Base-by-base conservation (phyloP, 2,113 vertebrate species). In the Cephalopterus ornatus region DNA sequence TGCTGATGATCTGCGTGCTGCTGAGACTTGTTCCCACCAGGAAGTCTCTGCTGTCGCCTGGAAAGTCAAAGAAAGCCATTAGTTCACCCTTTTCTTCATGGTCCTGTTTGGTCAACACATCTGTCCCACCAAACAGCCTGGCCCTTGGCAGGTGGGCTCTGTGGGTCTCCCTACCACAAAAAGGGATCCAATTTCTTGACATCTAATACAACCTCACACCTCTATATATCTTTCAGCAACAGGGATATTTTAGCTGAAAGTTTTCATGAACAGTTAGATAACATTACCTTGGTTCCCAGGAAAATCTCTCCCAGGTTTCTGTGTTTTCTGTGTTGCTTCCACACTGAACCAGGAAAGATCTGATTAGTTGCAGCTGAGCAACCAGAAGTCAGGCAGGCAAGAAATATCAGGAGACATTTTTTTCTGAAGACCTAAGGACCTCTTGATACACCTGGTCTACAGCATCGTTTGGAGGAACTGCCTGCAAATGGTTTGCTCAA, bases 31-130 rank as follows among this genome's bases (percentile, higher is more conserved):
- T 97, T 98, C 11, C 98, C 98, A 15, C 98, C 95, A 1, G 98
- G 98, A 72, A 98, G 94, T 94, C 99, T 98, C 95, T 99, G 99
- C 83, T 98, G 99, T 97, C 97, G 98, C 98, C 99, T 99, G 96
- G 62, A 98, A 98, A 95, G 42, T 20, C 91, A 70, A 92, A 83
- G 14, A 13, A 33, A 76, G 18, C 41, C 0, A 0, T 94, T 49
- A 92, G 32, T 33, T 53, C 12, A 46, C 8, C 17, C 30, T 37
- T 52, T 59, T 39, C 56, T 41, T 6, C 33, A 3, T 8, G 11
- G 41, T 56, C 41, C 53, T 56, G 42, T 73, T 72, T 33, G 52
- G 39, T 58, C 37, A 80, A 33, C 35, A 11, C 12, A 71, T 35
- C 52, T 35, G 9, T 26, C 58, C 49, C 46, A 84, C 50, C 56